Evolutionary conservation across 1,140 invertebrate genomes (phyloP), one percentile per base, ranked within the genome.

Genomic region (Hycleus cichorii): DNA sequence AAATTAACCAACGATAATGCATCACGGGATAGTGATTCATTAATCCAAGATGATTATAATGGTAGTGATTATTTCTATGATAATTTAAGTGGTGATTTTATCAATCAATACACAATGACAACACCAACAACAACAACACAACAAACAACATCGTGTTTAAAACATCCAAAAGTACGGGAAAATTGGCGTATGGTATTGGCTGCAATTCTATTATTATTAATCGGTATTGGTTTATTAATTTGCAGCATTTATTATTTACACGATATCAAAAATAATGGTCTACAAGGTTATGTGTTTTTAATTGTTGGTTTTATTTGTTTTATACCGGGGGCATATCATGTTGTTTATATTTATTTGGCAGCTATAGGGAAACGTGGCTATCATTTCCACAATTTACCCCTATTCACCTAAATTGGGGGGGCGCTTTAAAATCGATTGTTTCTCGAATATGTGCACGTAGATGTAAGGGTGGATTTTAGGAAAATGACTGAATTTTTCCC

Each of bases 161-260:
- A 83, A 44, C 89, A 91, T 74, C 89, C 89, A 2, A 90, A 90
- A 76, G 85, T 91, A 25, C 75, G 82, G 62, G 88, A 92, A 70
- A 91, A 92, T 70, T 91, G 89, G 89, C 85, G 87, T 70, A 88
- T 90, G 63, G 88, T 92, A 3, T 77, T 88, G 59, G 88, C 86
- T 27, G 88, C 89, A 5, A 83, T 89, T 58, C 81, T 85, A 48
- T 75, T 91, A 32, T 76, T 91, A 1, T 69, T 91, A 18, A 83
- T 91, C 11, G 89, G 89, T 65, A 78, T 86, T n/a, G 87, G 87
- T 26, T 76, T 90, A 7, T 77, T 89, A 48, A 77, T 82, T 11
- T 71, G 88, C 87, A n/a, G 79, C 86, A 3, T 81, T 86, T 18
- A 18, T 18, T 18, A 18, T 18, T 18, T 18, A 18, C 47, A 85